Evolutionary conservation across 2,888 invertebrate species (phyloP), one percentile per base, ranked within the genome.

Genomic region (Tetragonula carbonaria): DNA sequence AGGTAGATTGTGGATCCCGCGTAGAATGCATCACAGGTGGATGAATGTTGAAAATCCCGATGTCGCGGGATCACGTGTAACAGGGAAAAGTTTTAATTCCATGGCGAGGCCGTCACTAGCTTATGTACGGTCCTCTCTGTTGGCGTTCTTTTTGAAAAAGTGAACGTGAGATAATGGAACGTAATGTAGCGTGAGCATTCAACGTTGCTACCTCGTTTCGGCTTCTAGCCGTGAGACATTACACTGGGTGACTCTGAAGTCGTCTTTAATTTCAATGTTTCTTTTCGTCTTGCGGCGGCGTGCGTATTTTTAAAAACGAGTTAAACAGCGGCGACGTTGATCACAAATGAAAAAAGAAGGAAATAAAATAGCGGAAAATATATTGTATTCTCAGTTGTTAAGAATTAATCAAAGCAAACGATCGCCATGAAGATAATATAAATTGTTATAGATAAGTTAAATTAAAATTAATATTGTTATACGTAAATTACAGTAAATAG

Each of bases 161-260:
- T 76, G 83, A 89, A 87, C 82, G 86, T 74, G 84, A 86, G 90
- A 90, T 91, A 91, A 92, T 90, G 87, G 88, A 86, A 89, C 84
- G 87, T 90, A 90, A 91, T 90, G 88, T 87, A 88, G 76, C 88
- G 85, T 85, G 86, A 86, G 87, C 82, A 68, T 57, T 73, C 77
- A 53, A 65, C 85, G 33, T 21, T 23, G 87, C 86, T 86, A 84
- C 86, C 86, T 80, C 79, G 73, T 73, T 67, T 78, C 79, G 79
- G 76, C 75, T 82, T 80, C 80, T 70, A 79, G 51, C 74, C 80
- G 79, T 67, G 57, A 50, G 23, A 67, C 62, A 14, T 33, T 80
- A 73, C 77, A 85, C 77, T 70, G 65, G 82, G 74, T 86, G 86
- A 73, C 63, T 53, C 2, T 3, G 55, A 66, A 66, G 23, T 76